Conservation (phyloP, 2,113 vertebrate genomes). For the Ceyx melanurus region DNA sequence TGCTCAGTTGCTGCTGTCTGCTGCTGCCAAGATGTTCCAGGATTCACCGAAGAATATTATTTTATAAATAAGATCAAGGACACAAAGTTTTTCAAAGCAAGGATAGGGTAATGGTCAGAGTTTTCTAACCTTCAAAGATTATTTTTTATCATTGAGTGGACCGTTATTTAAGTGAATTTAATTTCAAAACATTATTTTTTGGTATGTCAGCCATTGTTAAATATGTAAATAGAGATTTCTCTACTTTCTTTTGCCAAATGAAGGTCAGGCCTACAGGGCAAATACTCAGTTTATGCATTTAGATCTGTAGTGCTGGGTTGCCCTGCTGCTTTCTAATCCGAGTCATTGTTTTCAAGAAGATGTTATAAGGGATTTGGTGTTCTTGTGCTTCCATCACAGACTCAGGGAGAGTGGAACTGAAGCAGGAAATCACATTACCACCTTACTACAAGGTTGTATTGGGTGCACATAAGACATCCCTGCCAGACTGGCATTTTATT, state of each 20-base stretch:
- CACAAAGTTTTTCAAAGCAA: background rate
- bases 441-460: background rate
- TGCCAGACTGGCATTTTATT: background rate
- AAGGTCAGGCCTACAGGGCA: background rate
- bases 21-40: background rate
- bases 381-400: background rate
- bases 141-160: background rate
- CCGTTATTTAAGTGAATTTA: background rate
- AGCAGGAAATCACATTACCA: background rate
- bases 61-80: background rate
- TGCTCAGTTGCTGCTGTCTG: background rate
- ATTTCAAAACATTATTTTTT: background rate
- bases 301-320: background rate
- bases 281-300: background rate
- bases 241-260: background rate
- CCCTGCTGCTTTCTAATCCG: background rate
- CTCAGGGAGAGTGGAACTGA: background rate
- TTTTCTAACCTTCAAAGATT: background rate
- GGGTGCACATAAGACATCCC: background rate
- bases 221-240: background rate
- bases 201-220: background rate
- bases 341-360: background rate
- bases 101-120: background rate
- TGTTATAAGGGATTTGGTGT: background rate
- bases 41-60: background rate